Evolutionary conservation across 2,113 vertebrate genomes (phyloP).

Genomic region (Nanger granti): DNA sequence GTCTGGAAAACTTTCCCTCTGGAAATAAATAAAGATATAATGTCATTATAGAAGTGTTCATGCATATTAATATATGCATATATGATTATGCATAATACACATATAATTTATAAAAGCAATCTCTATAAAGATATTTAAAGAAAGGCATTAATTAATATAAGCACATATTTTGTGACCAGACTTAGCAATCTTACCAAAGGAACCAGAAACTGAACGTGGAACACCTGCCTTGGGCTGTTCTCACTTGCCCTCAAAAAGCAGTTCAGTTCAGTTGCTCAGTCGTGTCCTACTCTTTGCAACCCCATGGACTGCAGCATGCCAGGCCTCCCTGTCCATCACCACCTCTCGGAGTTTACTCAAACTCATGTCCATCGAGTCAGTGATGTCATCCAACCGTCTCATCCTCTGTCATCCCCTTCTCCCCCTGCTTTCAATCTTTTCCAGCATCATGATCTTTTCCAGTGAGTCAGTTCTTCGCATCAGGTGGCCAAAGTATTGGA

Average conservation of each 20-base stretch:
- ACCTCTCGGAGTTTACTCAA: rapidly evolving
- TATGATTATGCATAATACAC: neutral
- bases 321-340: neutral
- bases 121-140: neutral
- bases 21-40: neutral
- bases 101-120: neutral
- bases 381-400: neutral
- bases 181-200: neutral
- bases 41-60: neutral
- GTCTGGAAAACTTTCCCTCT: neutral
- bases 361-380: neutral
- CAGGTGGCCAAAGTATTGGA: neutral
- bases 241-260: neutral
- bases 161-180: neutral
- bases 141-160: neutral
- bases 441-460: neutral
- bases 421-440: neutral
- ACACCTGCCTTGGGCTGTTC: neutral
- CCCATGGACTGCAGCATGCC: rapidly evolving
- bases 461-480: neutral
- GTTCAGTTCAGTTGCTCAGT: neutral
- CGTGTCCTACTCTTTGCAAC: neutral
- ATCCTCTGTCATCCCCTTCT: neutral
- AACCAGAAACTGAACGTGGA: neutral
- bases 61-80: neutral